Percentiles rank a stretch among this genome's conserved stretches.
Conservation (phyloP, 2,797 vertebrate species). For the Prionace glauca region DNA sequence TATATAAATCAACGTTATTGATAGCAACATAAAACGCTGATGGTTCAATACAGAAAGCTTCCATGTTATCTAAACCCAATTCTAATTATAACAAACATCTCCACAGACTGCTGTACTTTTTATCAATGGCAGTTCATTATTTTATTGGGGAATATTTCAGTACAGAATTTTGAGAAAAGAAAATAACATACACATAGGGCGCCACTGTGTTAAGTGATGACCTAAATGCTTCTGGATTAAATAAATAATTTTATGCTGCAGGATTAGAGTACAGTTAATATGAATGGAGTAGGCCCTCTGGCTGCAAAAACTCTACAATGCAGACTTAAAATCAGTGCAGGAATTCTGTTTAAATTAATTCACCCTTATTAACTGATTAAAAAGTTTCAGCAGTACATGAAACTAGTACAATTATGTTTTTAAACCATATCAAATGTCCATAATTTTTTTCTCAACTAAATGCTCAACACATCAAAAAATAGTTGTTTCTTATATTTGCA, state of each 20-base stretch:
- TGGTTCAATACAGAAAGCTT: background rate
- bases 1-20: background rate
- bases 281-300: slow-evolving; percentile 30
- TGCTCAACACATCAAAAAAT: background rate
- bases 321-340: background rate
- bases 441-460: background rate
- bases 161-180: background rate
- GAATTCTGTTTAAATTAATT: background rate
- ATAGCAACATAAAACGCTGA: background rate
- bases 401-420: background rate
- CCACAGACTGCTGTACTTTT: background rate
- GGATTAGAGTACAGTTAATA: background rate
- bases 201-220: background rate
- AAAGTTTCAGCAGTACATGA: background rate
- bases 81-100: background rate
- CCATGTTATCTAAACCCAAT: background rate
- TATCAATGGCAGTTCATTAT: background rate
- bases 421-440: background rate
- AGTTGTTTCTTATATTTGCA: background rate
- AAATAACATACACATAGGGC: background rate
- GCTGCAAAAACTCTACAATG: slow-evolving; percentile 4
- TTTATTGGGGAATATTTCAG: background rate
- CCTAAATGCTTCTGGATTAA: background rate
- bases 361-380: background rate
- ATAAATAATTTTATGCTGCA: background rate